phyloP scores from a whole-genome alignment of 2,113 vertebrate species.

The Phaethornis superciliosus region DNA sequence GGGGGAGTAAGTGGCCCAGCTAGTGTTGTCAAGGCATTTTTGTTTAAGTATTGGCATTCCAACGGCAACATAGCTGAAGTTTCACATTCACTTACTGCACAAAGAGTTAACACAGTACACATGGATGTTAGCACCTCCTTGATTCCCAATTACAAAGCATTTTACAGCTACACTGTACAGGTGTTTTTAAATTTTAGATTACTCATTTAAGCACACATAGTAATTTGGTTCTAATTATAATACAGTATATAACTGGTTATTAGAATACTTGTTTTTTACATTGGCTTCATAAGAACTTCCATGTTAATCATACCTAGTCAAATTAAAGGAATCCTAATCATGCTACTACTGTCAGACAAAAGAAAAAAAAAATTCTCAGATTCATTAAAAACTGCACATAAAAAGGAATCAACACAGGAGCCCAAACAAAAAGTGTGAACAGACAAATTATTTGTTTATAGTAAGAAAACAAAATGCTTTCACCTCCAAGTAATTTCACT shows the following conservation, averaged over 20 bases:
- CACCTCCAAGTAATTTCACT: background rate
- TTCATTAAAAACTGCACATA: background rate
- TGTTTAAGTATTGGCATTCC: conserved; percentile 98
- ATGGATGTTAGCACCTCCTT: background rate
- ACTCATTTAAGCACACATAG: background rate
- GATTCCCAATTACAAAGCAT: background rate
- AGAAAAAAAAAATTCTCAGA: background rate
- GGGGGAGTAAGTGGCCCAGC: conserved; percentile 95
- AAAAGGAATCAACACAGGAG: background rate
- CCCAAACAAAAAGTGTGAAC: background rate
- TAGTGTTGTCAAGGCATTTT: conserved; percentile 92
- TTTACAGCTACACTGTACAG: background rate
- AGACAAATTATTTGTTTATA: background rate
- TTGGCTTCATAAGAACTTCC: background rate
- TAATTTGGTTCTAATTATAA: background rate
- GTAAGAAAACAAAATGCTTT: background rate
- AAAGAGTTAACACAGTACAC: conserved; percentile 17
- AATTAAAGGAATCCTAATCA: background rate
- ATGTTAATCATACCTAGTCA: background rate
- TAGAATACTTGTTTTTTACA: background rate
- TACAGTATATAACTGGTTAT: background rate
- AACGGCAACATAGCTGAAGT: conserved; percentile 94
- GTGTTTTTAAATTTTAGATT: background rate
- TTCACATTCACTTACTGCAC: conserved; percentile 91
- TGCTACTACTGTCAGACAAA: background rate